Percentiles rank a stretch among this genome's conserved stretches.
These are phyloP conservation scores for Poecilia velifera DNA, from an alignment of 2,797 vertebrate species.

Conservation along the genomic window DNA sequence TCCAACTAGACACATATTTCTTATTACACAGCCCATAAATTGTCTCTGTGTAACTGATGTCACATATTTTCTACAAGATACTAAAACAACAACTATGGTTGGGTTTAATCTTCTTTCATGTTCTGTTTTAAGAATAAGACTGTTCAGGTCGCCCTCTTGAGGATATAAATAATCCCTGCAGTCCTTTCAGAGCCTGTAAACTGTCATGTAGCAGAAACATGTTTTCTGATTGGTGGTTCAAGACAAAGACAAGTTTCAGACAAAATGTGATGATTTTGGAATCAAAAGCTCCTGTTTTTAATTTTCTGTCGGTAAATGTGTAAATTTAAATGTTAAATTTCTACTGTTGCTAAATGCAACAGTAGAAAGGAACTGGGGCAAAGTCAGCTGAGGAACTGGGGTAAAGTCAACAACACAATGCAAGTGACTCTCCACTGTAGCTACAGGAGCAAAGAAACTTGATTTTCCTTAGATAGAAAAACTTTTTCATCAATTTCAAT, in stretches of 20 bases:
- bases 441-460: no score
- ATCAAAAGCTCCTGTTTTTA: neutral
- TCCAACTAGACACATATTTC: neutral
- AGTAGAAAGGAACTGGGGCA: no score
- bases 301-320: neutral
- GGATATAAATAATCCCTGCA: neutral
- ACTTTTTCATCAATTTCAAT: no score
- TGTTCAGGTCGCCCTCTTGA: conserved; percentile 35
- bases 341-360: no score
- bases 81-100: neutral
- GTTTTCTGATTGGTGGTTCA: neutral
- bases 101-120: neutral
- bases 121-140: neutral
- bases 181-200: neutral
- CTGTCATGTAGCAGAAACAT: neutral
- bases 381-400: no score
- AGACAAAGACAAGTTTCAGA: neutral
- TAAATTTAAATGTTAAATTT: neutral
- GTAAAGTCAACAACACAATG: no score
- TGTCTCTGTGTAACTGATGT: neutral
- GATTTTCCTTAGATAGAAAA: no score
- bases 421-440: no score
- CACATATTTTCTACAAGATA: neutral
- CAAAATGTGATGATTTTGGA: neutral
- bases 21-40: neutral